Percentiles rank a stretch among this genome's conserved stretches.
phyloP scores from a whole-genome alignment of 2,888 invertebrate species.

The Pogonocherus hispidulus region DNA sequence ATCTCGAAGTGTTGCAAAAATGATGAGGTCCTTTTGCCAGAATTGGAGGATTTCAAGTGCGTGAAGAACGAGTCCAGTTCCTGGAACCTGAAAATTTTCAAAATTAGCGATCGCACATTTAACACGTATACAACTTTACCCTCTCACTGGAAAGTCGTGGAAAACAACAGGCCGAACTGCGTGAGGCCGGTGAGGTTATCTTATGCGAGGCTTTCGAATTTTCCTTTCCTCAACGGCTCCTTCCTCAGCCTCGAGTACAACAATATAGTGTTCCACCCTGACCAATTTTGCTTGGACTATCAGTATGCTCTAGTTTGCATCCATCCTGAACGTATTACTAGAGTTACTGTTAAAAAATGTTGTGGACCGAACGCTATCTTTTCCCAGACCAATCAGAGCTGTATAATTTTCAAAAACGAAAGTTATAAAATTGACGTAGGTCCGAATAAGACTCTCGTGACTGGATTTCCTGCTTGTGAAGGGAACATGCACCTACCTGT shows the following conservation, averaged over 20 bases:
- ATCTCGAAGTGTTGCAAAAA: constrained; percentile 58
- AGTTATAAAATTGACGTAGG: constrained; percentile 61
- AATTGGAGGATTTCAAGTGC: constrained; percentile 52
- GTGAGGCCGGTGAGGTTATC: constrained; percentile 54
- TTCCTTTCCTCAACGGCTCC: constrained; percentile 75
- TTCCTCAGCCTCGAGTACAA: constrained; percentile 72
- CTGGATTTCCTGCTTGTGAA: constrained; percentile 65
- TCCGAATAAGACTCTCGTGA: constrained; percentile 55
- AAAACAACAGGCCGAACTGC: constrained; percentile 65
- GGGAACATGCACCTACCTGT: constrained; percentile 71
- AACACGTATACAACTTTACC: constrained; percentile 59
- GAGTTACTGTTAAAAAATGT: constrained; percentile 75
- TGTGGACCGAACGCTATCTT: constrained; percentile 78
- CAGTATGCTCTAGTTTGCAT: constrained; percentile 76
- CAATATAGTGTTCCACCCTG: constrained; percentile 70
- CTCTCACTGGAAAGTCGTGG: constrained; percentile 66
- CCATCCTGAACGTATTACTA: constrained; percentile 54
- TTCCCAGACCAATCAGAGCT: constrained; percentile 72
- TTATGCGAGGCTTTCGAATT: constrained; percentile 56
- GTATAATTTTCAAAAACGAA: constrained; percentile 63
- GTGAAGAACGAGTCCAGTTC: constrained; percentile 41
- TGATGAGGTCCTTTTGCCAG: constrained; percentile 52
- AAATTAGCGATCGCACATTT: constrained; percentile 36
- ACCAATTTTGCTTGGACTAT: constrained; percentile 79
- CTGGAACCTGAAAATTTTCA: constrained; percentile 55